A percentile compares a stretch with the other conserved stretches of the same genome.
These are phyloP conservation scores for Tiphia femorata DNA, from an alignment of 2,888 invertebrate species.

Conservation along the genomic window DNA sequence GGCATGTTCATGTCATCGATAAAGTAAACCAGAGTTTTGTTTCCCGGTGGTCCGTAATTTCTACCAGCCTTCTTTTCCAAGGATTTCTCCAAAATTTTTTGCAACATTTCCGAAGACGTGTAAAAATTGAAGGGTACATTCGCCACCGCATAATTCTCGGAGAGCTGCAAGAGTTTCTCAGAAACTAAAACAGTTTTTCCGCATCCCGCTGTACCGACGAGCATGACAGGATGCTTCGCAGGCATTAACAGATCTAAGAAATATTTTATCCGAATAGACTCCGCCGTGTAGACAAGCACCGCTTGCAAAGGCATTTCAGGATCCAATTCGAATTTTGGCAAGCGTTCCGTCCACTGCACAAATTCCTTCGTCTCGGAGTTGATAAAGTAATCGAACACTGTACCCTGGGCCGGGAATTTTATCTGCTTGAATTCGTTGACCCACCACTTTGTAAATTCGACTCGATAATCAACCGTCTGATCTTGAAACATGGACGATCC, in stretches of 20 bases:
- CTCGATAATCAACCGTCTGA: conserved; percentile 76
- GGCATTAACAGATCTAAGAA: conserved; percentile 92
- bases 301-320: conserved; percentile 94
- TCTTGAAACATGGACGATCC: conserved; percentile 98
- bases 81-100: conserved; percentile 93
- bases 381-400: conserved; percentile 95
- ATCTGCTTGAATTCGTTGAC: conserved; percentile 94
- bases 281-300: conserved; percentile 91
- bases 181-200: conserved; percentile 88
- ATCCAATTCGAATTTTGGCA: conserved; percentile 92
- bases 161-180: conserved; percentile 75
- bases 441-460: conserved; percentile 98
- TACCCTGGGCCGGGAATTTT: conserved; percentile 91
- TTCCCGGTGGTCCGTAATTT: conserved; percentile 96
- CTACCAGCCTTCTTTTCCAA: conserved; percentile 94
- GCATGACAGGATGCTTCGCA: conserved; percentile 91
- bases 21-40: conserved; percentile 93
- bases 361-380: conserved; percentile 92
- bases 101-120: conserved; percentile 93
- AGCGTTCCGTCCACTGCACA: conserved; percentile 88
- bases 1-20: conserved; percentile 99
- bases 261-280: conserved; percentile 90
- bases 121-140: conserved; percentile 98
- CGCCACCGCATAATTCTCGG: conserved; percentile 89
- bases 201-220: conserved; percentile 93